Evolutionary conservation across 2,888 invertebrate species (phyloP).

Genomic region (Vesta saturnalis): DNA sequence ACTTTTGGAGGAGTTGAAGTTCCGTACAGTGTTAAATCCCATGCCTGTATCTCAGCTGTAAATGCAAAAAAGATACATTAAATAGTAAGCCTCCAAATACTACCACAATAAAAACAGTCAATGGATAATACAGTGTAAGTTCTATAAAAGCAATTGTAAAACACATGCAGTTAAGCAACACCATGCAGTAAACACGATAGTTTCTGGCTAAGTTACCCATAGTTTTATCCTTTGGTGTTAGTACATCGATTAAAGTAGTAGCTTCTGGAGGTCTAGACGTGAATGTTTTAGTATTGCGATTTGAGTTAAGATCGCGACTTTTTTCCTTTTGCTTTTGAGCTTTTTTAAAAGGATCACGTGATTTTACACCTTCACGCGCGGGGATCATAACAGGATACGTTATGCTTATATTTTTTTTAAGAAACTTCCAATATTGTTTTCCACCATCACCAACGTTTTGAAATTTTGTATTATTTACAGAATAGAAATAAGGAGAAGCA

Average conservation of each 20-base stretch:
- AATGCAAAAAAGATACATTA: slow-evolving; percentile 33
- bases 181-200: slow-evolving; percentile 29
- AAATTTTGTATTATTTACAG: slow-evolving; percentile 55
- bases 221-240: slow-evolving; percentile 41
- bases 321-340: slow-evolving; percentile 61
- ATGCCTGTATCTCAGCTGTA: slow-evolving; percentile 72
- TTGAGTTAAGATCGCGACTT: slow-evolving; percentile 61
- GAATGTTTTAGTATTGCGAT: slow-evolving; percentile 57
- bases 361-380: slow-evolving; percentile 57
- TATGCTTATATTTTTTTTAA: slow-evolving; percentile 59
- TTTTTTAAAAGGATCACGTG: slow-evolving; percentile 55
- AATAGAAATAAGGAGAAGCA: slow-evolving; percentile 49
- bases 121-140: background rate
- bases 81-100: background rate
- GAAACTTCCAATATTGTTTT: slow-evolving; percentile 57
- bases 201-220: slow-evolving; percentile 41
- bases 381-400: slow-evolving; percentile 78
- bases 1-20: slow-evolving; percentile 67
- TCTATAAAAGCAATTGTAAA: background rate
- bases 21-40: slow-evolving; percentile 86
- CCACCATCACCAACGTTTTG: slow-evolving; percentile 53
- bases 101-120: background rate
- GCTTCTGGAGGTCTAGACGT: slow-evolving; percentile 53
- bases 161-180: slow-evolving; percentile 7
- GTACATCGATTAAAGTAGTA: slow-evolving; percentile 43